Conservation (phyloP, 1,140 invertebrate species). For the Phthorimaea operculella region DNA sequence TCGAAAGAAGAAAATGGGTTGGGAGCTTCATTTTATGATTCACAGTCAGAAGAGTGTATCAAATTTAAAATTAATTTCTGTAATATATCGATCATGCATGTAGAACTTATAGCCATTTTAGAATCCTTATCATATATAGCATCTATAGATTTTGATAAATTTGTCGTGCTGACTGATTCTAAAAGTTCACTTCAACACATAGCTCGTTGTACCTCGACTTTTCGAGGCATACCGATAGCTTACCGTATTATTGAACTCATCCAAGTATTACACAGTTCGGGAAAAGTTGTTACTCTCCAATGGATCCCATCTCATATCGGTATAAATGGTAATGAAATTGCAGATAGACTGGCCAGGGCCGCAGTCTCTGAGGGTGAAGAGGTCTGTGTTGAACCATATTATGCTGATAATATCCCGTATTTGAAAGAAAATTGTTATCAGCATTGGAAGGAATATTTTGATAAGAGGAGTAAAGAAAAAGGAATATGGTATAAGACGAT, state of each 20-base stretch:
- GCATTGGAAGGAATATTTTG: conserved; percentile 5
- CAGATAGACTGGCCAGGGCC: conserved; percentile 4
- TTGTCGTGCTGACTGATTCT: not conserved
- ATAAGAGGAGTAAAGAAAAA: not conserved
- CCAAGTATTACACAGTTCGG: not conserved
- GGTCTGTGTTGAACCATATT: not conserved
- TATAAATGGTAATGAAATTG: conserved; percentile 6
- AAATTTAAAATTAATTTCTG: conserved; percentile 8
- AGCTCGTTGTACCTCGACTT: conserved; percentile 1
- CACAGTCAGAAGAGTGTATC: not conserved
- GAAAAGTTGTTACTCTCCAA: not conserved
- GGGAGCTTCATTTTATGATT: not conserved
- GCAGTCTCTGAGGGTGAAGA: not conserved
- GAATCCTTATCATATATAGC: conserved; percentile 16
- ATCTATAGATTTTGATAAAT: not conserved
- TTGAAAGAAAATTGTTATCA: too few species aligned
- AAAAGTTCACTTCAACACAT: not conserved
- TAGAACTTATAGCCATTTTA: conserved; percentile 11
- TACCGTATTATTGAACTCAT: not conserved
- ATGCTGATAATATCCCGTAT: not conserved
- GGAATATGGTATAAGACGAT: conserved; percentile 9
- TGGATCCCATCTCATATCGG: conserved; percentile 1
- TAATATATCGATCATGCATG: conserved; percentile 12
- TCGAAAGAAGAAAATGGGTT: not conserved
- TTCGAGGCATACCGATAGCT: not conserved